Conservation (phyloP, 1,140 invertebrate genomes). For the Coelopa frigida region DNA sequence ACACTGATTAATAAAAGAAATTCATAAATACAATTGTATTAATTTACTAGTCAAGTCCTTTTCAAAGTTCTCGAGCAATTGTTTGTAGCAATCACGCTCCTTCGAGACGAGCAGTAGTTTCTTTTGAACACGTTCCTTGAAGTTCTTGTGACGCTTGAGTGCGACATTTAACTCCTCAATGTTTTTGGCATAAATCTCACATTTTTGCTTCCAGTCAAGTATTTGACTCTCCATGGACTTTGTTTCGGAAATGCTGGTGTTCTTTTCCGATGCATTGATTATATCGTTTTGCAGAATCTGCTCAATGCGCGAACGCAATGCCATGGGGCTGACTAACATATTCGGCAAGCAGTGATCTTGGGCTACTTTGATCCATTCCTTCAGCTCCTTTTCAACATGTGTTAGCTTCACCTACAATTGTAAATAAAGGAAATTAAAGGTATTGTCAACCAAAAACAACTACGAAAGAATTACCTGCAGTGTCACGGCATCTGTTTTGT, state of each 20-base stretch:
- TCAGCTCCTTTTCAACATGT: constrained; percentile 49
- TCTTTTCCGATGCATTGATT: constrained; percentile 47
- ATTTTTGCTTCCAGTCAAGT: constrained; percentile 17
- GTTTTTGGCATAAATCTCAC: constrained; percentile 45
- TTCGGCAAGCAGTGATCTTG: constrained; percentile 39
- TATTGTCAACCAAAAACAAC: no score
- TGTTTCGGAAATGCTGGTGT: constrained; percentile 45
- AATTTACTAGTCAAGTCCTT: constrained; percentile 58
- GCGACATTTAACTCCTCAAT: constrained; percentile 49
- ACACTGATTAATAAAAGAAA: no score
- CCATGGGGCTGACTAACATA: constrained; percentile 30
- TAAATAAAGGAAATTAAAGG: no score
- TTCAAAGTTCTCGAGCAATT: constrained; percentile 74
- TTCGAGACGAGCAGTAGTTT: constrained; percentile 60
- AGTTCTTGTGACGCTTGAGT: constrained; percentile 53
- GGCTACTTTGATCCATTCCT: constrained; percentile 53
- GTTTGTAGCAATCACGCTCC: constrained; percentile 64
- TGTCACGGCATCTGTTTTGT: constrained; percentile 42
- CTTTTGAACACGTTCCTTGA: constrained; percentile 56
- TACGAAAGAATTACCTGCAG: no score
- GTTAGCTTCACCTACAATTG: constrained; percentile 40
- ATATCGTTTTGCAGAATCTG: constrained; percentile 53
- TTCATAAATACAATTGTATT: not conserved
- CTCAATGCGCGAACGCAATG: constrained; percentile 49
- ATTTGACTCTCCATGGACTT: constrained; percentile 22